Evolutionary conservation across 1,140 invertebrate genomes (phyloP), one percentile per base, ranked within the genome.

Genomic region (Epicauta chinensis): DNA sequence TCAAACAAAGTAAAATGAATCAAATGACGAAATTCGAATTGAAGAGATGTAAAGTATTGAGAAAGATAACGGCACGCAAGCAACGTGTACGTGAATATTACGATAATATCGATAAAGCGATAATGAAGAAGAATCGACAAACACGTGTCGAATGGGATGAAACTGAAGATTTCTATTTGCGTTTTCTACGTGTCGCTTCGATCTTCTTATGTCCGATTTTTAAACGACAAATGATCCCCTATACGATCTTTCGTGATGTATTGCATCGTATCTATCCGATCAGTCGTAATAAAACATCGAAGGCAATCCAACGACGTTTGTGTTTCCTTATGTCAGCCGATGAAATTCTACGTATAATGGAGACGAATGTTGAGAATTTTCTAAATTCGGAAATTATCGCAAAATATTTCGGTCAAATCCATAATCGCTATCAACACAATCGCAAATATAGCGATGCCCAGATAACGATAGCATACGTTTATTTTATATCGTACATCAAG

Each of bases 131-230:
- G 16, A 85, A 86, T 17, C 14, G 80, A 74, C 75, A 0, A 82
- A 80, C 82, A 32, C 72, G 82, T 30, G 80, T 82, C 0, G 73
- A 76, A 12, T 86, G 83, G 83, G 73, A 75, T 1, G 58, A 74
- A 0, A 67, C 73, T 11, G 83, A 86, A 62, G 83, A 86, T 61
- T 77, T 77, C 6, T 68, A 83, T 10, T 59, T 91, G 2, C 67
- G 87, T 0, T 72, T 89, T 14, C 83, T 82, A 51, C 81, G 84
- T 48, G 81, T 85, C 0, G 82, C 81, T 0, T 78, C 76, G 57
- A 63, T 76, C 39, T 84, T 85, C 60, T 66, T 89, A 2, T 78
- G 75, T 53, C 77, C 78, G 0, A 76, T 49, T 76, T 12, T 14
- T n/a, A 67, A 70, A 2, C 10, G 32, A 1, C 74, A 75, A 54